phyloP scores from a whole-genome alignment of 2,797 vertebrate species.

The Podargus strigoides region DNA sequence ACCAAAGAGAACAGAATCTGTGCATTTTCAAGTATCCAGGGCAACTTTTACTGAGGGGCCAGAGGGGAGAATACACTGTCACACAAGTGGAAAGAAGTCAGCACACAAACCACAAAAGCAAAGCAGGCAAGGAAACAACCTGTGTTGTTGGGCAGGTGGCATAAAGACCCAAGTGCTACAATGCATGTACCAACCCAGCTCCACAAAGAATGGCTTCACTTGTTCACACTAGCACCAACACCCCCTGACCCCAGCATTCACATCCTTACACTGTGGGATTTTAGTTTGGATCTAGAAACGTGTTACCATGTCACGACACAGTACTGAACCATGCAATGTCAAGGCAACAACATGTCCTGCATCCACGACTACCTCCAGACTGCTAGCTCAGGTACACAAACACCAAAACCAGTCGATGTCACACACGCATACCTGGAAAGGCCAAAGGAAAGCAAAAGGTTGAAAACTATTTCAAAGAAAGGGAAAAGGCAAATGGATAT shows the following conservation, averaged over 20 bases:
- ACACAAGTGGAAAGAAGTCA: background rate
- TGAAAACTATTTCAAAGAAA: background rate
- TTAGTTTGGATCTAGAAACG: background rate
- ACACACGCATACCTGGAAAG: background rate
- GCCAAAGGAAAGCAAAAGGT: background rate
- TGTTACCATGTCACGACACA: background rate
- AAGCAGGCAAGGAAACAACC: background rate
- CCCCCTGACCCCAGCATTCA: rapidly evolving
- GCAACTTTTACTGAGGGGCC: background rate
- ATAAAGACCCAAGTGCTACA: rapidly evolving
- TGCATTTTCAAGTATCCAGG: background rate
- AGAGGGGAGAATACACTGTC: background rate
- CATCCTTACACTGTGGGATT: rapidly evolving
- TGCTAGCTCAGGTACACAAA: background rate
- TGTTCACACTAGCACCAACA: background rate
- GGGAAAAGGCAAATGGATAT: background rate
- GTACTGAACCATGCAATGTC: background rate
- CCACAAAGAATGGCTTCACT: background rate
- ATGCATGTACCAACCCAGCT: rapidly evolving
- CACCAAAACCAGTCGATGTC: background rate
- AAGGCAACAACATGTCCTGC: background rate
- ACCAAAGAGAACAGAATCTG: background rate
- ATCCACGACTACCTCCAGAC: background rate
- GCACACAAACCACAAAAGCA: background rate
- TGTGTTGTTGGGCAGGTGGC: rapidly evolving